phyloP scores from a whole-genome alignment of 2,113 vertebrate genomes.

The Crypturellus undulatus region DNA sequence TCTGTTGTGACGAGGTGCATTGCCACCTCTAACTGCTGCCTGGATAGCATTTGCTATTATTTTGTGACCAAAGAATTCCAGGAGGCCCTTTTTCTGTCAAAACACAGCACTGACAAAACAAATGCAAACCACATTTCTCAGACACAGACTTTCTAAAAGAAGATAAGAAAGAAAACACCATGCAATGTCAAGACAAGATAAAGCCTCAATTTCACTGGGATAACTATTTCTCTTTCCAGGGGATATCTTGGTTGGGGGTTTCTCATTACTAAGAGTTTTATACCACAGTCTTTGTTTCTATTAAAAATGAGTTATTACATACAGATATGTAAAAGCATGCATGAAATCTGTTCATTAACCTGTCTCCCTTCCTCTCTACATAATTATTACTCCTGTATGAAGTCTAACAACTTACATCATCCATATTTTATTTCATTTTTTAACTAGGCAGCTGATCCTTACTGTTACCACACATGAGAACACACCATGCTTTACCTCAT shows the following conservation, averaged over 20 bases:
- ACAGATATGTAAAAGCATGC: not conserved
- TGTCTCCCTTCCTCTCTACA: not conserved
- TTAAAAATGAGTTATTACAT: not conserved
- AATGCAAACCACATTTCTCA: not conserved
- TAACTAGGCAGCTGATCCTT: not conserved
- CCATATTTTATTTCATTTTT: not conserved
- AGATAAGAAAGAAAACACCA: not conserved
- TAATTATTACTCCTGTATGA: not conserved
- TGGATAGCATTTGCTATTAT: conserved; percentile 81
- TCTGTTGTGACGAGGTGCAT: not conserved
- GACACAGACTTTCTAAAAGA: not conserved
- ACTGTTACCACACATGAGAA: not conserved
- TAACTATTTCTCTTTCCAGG: not conserved
- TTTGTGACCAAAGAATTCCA: conserved; percentile 77
- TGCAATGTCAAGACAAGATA: not conserved
- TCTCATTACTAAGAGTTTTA: not conserved
- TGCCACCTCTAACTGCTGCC: conserved; percentile 77
- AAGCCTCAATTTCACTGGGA: not conserved
- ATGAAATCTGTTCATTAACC: accelerated
- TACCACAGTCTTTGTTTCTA: not conserved
- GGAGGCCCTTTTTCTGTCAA: not conserved
- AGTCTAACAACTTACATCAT: not conserved
- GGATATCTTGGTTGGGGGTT: not conserved
- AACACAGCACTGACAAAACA: not conserved
- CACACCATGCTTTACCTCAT: not conserved